Base-by-base conservation (phyloP, 2,888 invertebrate species). In the Cryptocheilus praepositus region DNA sequence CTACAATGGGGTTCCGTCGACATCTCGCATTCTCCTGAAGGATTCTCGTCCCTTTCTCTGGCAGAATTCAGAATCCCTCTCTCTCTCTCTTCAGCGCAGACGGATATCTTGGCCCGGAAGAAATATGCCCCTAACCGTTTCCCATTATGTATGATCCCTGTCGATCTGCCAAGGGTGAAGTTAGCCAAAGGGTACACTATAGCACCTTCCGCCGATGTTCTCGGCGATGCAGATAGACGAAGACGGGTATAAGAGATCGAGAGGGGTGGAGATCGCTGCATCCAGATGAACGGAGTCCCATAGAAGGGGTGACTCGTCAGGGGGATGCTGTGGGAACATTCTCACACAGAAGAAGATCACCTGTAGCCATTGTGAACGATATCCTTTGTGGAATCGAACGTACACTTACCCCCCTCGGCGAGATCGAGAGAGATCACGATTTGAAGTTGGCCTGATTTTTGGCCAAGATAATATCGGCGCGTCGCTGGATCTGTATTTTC, bases 311-410 rank as follows among this genome's bases (percentile, higher is more conserved):
- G 81, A 82, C 77, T 77, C 73, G 76, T 71, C 70, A 74, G 80
- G 8, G 22, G 82, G 83, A 85, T 85, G 85, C 87, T 87, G 87
- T 84, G 85, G 84, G 86, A 86, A 87, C 83, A 76, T 87, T 87
- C 87, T 86, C 87, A 86, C 86, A 74, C 78, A 51, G 56, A 53
- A 69, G 72, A 70, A 79, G 85, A 86, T 86, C 87, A 87, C 87
- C 87, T 87, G 87, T 87, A 85, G 79, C 84, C 76, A 77, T 80
- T 82, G 71, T 76, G 70, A 61, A 64, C 58, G 64, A 63, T 67
- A 64, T 66, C 67, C 70, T 64, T 68, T 57, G 65, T 56, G 36
- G 56, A 58, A 54, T 18, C 49, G 49, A 49, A 53, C 59, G 66
- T 25, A 67, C 56, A 22, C 49, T 64, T 65, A 73, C 74, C 79